Base-by-base conservation (phyloP, 2,888 invertebrate genomes). In the Clostera curtula region DNA sequence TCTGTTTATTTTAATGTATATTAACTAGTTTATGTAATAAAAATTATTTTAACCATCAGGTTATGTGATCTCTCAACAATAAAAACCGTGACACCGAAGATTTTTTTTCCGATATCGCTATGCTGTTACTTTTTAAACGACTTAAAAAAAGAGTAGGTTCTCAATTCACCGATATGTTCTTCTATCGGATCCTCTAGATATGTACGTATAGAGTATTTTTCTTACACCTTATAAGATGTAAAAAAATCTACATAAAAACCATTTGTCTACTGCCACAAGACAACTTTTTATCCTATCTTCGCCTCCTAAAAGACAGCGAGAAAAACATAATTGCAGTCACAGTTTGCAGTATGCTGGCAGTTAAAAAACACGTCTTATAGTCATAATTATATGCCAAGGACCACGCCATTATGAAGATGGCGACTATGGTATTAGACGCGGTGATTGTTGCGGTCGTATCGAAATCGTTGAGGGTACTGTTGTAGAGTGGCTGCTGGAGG, bases 361-460 rank as follows among this genome's bases (percentile, higher is more conserved):
- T 71, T 29, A 74, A 55, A 34, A 84, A 84, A 30, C 79, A 79
- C 1, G 67, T 73, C 14, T 48, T 65, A 19, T 75, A 82, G 12
- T 65, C 62, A 33, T 79, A 80, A 34, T 77, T 80, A 24, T 60
- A 63, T 0, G 50, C 40, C 4, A 83, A 34, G 1, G 73, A 59
- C 75, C 80, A 80, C 5, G 61, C 38, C 56, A 80, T 64, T 5
- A 84, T 48, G 27, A 67, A 56, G 2, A 62, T 37, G 2, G 79
- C 83, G 1, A 74, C 77, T 3, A 80, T 40, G 0, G 64, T 56
- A 43, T 82, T 83, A 0, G 82, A 73, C 0, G 74, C 61, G 2
- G 79, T 75, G 48, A 71, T 68, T 1, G 83, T 82, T 3, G 82
- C 83, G 0, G 80, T 82, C 0, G 73, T 70, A 29, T 82, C 76